Percentiles rank a stretch among this genome's conserved stretches.
These are phyloP conservation scores for Podarcis muralis DNA, from an alignment of 2,113 vertebrate species.

Conservation along the genomic window DNA sequence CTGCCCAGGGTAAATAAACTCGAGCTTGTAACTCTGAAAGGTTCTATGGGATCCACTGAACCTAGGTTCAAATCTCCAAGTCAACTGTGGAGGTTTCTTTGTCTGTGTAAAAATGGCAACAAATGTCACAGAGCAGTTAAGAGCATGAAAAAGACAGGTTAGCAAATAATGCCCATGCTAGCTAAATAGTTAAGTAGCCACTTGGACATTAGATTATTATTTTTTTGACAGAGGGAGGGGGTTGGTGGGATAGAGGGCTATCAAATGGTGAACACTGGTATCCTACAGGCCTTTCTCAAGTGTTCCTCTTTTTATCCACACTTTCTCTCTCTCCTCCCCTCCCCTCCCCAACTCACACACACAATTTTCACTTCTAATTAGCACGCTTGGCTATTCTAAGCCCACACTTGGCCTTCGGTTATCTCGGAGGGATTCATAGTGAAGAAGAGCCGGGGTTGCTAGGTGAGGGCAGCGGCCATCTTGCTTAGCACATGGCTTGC, in stretches of 20 bases:
- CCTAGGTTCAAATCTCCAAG: too few species aligned
- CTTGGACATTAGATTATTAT: background rate
- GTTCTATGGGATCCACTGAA: background rate
- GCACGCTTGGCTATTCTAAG: background rate
- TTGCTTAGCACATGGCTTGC: background rate
- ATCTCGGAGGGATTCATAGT: background rate
- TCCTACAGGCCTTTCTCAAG: background rate
- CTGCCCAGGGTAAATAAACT: background rate
- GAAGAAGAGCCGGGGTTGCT: background rate
- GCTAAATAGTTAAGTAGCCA: background rate
- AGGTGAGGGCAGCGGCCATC: background rate
- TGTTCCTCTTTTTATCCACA: background rate
- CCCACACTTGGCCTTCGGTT: background rate
- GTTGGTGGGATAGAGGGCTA: background rate
- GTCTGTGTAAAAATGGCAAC: background rate
- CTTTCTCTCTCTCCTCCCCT: background rate
- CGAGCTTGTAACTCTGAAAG: background rate
- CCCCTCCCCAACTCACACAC: too few species aligned
- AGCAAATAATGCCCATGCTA: background rate
- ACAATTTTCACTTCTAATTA: slow-evolving; percentile 5
- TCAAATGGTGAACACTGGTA: background rate
- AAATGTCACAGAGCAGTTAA: background rate
- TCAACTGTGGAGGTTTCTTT: background rate
- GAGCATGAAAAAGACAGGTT: background rate
- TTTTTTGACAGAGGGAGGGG: too few species aligned